phyloP scores from a whole-genome alignment of 2,888 invertebrate species.

The Barypeithes pellucidus region DNA sequence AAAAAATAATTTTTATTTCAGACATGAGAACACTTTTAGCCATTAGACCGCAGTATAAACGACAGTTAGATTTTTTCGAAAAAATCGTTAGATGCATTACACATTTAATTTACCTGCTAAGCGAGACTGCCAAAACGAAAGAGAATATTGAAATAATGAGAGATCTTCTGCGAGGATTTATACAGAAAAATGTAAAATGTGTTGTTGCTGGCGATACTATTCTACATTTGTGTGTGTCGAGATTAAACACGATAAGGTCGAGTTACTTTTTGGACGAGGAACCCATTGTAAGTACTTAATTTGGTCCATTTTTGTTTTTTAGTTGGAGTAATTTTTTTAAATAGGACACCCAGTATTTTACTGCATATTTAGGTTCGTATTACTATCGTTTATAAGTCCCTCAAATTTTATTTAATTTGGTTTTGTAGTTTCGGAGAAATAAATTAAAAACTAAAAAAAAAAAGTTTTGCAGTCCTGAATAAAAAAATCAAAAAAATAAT shows the following conservation, averaged over 20 bases:
- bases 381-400: no score
- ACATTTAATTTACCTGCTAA: conserved; percentile 82
- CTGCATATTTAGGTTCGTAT: no score
- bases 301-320: no score
- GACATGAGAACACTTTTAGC: conserved; percentile 73
- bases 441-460: no score
- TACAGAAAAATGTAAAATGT: conserved; percentile 79
- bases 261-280: conserved; percentile 83
- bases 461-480: no score
- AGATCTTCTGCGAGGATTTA: conserved; percentile 73
- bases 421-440: no score
- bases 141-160: conserved; percentile 72
- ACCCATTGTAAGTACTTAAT: conserved; percentile 69
- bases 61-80: conserved; percentile 88
- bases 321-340: no score
- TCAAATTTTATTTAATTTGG: no score
- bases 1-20: conserved; percentile 59
- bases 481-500: no score
- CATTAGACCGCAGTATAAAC: conserved; percentile 80
- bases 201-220: conserved; percentile 84
- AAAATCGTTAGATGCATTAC: conserved; percentile 85
- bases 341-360: no score
- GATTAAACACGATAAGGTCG: conserved; percentile 84
- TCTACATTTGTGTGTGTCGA: conserved; percentile 87
- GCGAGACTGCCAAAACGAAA: conserved; percentile 74